Conservation (phyloP, 2,113 vertebrate species). For the Numida meleagris region DNA sequence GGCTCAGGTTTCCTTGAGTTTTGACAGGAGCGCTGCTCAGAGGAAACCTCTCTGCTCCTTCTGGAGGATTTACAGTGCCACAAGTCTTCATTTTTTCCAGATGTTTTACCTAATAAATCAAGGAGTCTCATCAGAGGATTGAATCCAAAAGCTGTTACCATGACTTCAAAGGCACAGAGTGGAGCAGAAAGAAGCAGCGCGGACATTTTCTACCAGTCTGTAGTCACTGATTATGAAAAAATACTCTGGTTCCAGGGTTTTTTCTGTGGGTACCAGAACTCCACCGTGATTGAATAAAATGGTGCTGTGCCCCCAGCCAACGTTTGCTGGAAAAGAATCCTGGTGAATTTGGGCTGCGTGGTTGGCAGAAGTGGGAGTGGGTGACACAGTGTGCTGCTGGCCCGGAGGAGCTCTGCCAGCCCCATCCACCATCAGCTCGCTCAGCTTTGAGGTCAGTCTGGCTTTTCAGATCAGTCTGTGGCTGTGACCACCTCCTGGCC, state of each 20-base stretch:
- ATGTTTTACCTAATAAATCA: slow-evolving; percentile 76
- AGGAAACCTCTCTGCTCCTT: slow-evolving; percentile 9
- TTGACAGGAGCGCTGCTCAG: slow-evolving; percentile 24
- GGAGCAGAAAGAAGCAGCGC: slow-evolving; percentile 25
- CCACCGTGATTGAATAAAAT: background rate
- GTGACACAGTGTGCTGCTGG: background rate
- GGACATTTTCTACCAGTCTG: slow-evolving; percentile 35
- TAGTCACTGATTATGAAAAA: background rate
- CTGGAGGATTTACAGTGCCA: slow-evolving; percentile 55
- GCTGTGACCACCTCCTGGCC: background rate
- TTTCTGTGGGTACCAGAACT: background rate
- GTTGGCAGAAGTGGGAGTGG: background rate
- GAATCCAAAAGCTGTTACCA: slow-evolving; percentile 65
- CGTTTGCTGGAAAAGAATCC: background rate
- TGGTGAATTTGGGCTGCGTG: rapidly evolving
- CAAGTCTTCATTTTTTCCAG: slow-evolving; percentile 73
- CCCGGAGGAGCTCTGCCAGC: background rate
- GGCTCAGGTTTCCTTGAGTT: slow-evolving; percentile 41
- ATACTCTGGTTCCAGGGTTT: background rate
- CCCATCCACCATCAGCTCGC: background rate
- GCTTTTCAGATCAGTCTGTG: background rate
- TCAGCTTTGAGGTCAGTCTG: background rate
- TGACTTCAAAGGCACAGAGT: slow-evolving; percentile 65
- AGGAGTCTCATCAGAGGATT: slow-evolving; percentile 60
- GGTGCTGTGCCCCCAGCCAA: background rate